Percentiles rank a stretch among this genome's conserved stretches.
Evolutionary conservation across 2,888 invertebrate genomes (phyloP).

Genomic region (Apamea epomidion): DNA sequence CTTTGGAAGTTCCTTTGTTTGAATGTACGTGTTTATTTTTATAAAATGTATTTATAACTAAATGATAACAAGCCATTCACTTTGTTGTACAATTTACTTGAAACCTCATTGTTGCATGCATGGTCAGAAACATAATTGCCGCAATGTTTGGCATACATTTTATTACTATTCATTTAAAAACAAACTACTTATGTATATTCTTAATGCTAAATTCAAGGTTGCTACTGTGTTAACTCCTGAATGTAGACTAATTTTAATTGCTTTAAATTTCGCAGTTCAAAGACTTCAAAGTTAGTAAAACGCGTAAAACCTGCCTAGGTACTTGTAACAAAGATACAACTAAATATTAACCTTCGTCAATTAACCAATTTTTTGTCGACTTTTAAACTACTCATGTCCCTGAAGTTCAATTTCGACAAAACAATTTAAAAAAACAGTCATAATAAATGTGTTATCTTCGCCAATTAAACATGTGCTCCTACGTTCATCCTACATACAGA

Average conservation of each 20-base stretch:
- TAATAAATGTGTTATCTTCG: neutral
- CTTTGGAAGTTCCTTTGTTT: constrained; percentile 39
- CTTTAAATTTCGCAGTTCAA: neutral
- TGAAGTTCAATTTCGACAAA: neutral
- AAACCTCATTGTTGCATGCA: constrained; percentile 23
- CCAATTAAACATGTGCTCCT: neutral
- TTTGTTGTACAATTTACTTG: constrained; percentile 22
- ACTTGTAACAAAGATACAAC: neutral
- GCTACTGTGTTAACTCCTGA: too few relatives aligned
- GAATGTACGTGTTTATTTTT: constrained; percentile 28
- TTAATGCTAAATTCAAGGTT: neutral
- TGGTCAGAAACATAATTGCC: neutral
- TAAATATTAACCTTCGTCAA: neutral
- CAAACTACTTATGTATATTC: neutral
- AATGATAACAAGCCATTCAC: constrained; percentile 20
- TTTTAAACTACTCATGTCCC: neutral
- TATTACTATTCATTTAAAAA: neutral
- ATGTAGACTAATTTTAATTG: neutral
- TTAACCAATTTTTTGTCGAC: neutral
- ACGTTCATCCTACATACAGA: neutral
- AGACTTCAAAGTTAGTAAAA: neutral
- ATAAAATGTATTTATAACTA: constrained; percentile 24
- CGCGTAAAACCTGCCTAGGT: neutral
- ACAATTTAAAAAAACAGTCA: neutral
- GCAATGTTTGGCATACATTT: neutral